Evolutionary conservation across 2,888 invertebrate species (phyloP), one percentile per base, ranked within the genome.

Genomic region (Drosophila mimica): DNA sequence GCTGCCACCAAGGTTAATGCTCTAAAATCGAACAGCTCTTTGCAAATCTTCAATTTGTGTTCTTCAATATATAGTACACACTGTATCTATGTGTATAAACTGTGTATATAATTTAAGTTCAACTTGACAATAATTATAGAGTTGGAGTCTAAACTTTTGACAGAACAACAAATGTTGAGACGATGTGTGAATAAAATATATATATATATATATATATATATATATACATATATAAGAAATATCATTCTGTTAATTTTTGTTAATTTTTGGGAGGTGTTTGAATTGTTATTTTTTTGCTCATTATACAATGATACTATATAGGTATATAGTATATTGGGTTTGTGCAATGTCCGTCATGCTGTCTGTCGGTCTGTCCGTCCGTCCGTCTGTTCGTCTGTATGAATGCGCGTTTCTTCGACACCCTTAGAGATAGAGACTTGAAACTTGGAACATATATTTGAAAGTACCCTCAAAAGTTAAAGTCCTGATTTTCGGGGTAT

Each of bases 121-220:
- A 66, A 58, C 28, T 20, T 61, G 61, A 75, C 64, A 57, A n/a
- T 0, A 38, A 43, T 30, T 33, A 2, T 36, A n/a, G 5, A 40
- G n/a, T 34, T 13, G 1, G 48, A 34, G 4, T 8, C 38, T 33
- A n/a, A 20, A 20, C 25, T 49, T 70, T 25, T 46, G 70, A 28
- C 65, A 60, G 57, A 20, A 78, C 40, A 30, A 61, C 71, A 65
- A 8, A 15, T 46, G 56, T 38, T 8, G 4, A 34, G 11, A 15
- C 30, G 63, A 63, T 70, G 25, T 31, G 0, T 46, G 34, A 38
- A 57, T 57, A 9, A 31, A 15, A 6, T 5, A 25, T 52, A 57
- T 67, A 36, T 46, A 25, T 20, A 15, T 20, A 43, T 25, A 46
- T 20, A 46, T 15, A 46, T 38, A 7, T n/a, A 2, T 9, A 0